Evolutionary conservation across 2,113 vertebrate species (phyloP), one percentile per base, ranked within the genome.

Genomic region (Microcebus tavaratra): DNA sequence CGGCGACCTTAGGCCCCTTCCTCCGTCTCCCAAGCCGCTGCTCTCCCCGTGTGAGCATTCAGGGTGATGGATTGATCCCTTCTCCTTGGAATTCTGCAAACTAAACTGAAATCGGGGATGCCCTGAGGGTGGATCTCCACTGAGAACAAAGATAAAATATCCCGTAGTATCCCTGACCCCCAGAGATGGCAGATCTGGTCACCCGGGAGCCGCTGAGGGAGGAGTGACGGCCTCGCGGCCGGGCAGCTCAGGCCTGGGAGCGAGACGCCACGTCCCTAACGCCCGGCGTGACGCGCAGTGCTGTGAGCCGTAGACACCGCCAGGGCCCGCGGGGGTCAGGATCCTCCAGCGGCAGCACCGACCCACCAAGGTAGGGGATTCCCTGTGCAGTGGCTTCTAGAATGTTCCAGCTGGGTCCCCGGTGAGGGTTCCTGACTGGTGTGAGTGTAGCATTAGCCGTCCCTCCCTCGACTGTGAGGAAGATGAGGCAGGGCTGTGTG

Each of bases 301-400:
- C 14, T 31, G 1, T 39, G 29, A 57, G 36, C 21, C 4, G 3
- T 6, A 0, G 10, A 48, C 39, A 4, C 15, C 13, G 23, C n/a
- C 45, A 31, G 53, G 42, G 80, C 88, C 39, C 53, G 14, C 31
- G 36, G 42, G 9, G 13, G 6, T 85, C 23, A 3, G 82, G 75
- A 31, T 3, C 79, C 31, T 10, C 2, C 2, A 36, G 8, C 42
- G 39, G 31, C 18, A 17, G 8, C 68, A 21, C 42, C 1, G 15
- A 14, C 39, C 39, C 11, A 72, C 29, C 4, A 23, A 34, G 20
- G 4, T 5, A 11, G 61, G 61, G 11, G n/a, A 14, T 27, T 70
- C 61, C 59, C 5, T 11, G 36, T 3, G 4, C 36, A 67, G 42
- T 20, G 13, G 6, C 45, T 73, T 45, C 73, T 0, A 0, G 55